Evolutionary conservation across 2,113 vertebrate genomes (phyloP).

Genomic region (Hippocampus barbouri): DNA sequence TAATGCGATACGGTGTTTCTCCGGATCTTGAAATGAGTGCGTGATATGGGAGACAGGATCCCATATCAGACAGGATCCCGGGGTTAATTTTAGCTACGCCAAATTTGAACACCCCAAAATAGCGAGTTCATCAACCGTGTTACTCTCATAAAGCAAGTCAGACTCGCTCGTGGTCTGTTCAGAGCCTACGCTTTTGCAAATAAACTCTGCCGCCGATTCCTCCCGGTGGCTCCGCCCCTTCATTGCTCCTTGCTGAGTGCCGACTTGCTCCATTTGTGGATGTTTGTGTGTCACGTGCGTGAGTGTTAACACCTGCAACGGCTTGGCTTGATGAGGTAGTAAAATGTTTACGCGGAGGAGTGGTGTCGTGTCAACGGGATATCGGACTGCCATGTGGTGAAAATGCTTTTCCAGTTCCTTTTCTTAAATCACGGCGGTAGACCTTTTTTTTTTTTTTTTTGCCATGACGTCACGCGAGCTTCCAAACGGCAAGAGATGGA

Average conservation of each 20-base stretch:
- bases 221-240: background rate
- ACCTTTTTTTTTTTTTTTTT: background rate
- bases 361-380: conserved; percentile 42
- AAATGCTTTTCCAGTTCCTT: background rate
- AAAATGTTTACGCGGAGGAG: conserved; percentile 35
- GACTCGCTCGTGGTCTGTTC: too few species aligned
- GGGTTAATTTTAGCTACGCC: too few species aligned
- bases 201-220: conserved; percentile 5
- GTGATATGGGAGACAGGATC: too few species aligned
- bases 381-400: background rate
- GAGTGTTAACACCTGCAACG: conserved; percentile 31
- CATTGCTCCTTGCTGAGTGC: conserved; percentile 3
- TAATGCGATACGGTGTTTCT: too few species aligned
- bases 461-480: background rate
- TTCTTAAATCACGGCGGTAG: background rate
- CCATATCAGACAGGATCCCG: too few species aligned
- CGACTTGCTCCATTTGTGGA: background rate
- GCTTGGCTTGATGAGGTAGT: conserved; percentile 35
- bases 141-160: too few species aligned
- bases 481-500: too few species aligned
- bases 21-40: too few species aligned
- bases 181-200: too few species aligned
- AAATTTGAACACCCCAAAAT: too few species aligned
- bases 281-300: background rate
- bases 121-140: too few species aligned